phyloP scores from a whole-genome alignment of 2,888 invertebrate genomes.

The Hyppa rectilinea region DNA sequence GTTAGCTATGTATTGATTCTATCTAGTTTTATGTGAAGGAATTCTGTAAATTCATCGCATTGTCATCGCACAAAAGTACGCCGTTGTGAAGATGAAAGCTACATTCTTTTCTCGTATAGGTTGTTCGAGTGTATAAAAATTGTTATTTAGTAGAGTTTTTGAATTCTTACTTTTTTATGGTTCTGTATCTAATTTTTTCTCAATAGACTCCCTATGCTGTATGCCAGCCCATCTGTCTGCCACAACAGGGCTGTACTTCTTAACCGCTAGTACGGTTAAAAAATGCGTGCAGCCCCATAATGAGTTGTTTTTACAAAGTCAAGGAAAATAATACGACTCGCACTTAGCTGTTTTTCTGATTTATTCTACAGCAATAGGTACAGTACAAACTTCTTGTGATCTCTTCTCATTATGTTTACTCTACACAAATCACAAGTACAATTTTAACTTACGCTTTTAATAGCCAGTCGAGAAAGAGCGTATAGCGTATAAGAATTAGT shows the following conservation, averaged over 20 bases:
- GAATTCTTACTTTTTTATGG: neutral
- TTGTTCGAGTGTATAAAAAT: neutral
- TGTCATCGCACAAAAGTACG: constrained; percentile 23
- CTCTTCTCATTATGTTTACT: neutral
- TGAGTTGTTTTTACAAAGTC: neutral
- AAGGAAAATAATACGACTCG: neutral
- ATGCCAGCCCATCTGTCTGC: too few species aligned
- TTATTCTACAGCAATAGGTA: neutral
- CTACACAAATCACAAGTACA: neutral
- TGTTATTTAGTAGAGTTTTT: neutral
- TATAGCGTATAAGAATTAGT: constrained; percentile 21
- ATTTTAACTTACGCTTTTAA: neutral
- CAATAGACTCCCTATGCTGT: neutral
- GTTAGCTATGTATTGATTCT: constrained; percentile 47
- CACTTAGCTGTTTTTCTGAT: neutral
- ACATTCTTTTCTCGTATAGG: neutral
- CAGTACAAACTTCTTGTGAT: neutral
- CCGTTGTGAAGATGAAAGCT: constrained; percentile 7
- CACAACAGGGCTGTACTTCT: too few species aligned
- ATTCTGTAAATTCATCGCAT: constrained; percentile 54
- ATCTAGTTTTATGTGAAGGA: constrained; percentile 42
- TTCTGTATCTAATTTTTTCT: neutral
- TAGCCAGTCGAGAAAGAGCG: neutral
- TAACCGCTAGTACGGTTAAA: neutral
- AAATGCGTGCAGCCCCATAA: neutral